These are phyloP conservation scores for Ditylenchus dipsaci DNA, from an alignment of 1,140 invertebrate species.

Conservation along the genomic window DNA sequence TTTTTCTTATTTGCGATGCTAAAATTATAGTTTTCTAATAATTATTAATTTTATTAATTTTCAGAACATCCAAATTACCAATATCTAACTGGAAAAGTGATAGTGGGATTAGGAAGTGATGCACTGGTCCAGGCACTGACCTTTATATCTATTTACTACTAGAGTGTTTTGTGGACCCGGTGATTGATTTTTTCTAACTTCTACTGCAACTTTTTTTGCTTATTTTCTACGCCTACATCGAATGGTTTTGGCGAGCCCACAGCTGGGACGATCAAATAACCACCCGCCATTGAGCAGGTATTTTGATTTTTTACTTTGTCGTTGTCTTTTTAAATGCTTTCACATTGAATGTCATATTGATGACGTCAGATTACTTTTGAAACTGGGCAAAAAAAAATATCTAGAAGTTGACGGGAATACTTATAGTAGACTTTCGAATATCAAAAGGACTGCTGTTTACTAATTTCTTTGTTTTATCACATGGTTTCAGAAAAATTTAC, in stretches of 20 bases:
- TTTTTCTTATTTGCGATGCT: background rate
- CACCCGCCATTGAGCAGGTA: slow-evolving; percentile 5
- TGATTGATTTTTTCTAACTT: background rate
- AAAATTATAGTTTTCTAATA: background rate
- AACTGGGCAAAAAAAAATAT: no score
- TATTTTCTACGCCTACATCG: background rate
- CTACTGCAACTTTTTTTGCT: background rate
- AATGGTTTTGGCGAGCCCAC: slow-evolving; percentile 7
- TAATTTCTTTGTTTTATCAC: background rate
- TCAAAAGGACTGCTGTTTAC: no score
- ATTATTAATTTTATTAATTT: background rate
- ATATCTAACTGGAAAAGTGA: background rate
- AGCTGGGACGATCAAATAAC: slow-evolving; percentile 1
- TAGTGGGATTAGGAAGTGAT: background rate
- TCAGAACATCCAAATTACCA: background rate
- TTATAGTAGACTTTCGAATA: no score
- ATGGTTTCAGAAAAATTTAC: no score
- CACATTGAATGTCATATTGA: background rate
- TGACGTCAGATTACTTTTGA: no score
- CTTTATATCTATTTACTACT: background rate
- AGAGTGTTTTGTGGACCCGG: background rate
- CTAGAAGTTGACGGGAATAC: no score
- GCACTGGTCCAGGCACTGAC: background rate
- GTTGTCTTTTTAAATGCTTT: background rate
- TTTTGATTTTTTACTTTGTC: background rate